Percentiles rank a stretch among this genome's conserved stretches.
These are phyloP conservation scores for Drosophila longiperda DNA, from an alignment of 2,888 invertebrate species.

Conservation along the genomic window DNA sequence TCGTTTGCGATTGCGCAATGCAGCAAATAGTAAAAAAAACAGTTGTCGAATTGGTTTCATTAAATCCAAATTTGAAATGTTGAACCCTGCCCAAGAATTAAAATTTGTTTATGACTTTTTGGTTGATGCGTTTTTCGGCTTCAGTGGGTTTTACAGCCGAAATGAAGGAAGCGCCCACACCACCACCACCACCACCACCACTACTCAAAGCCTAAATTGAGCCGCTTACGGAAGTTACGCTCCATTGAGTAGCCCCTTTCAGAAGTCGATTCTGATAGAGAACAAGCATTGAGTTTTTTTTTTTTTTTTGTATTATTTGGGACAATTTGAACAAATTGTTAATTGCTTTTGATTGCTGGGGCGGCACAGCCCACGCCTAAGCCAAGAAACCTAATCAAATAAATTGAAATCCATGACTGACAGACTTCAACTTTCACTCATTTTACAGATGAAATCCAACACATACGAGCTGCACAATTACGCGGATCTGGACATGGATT, in stretches of 20 bases:
- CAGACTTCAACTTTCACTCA: slow-evolving; percentile 40
- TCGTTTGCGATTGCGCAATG: slow-evolving; percentile 49
- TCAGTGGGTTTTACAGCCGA: slow-evolving; percentile 67
- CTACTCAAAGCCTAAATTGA: slow-evolving; percentile 57
- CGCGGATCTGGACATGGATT: slow-evolving; percentile 64
- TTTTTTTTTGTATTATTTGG: slow-evolving; percentile 35
- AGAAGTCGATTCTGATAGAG: slow-evolving; percentile 33
- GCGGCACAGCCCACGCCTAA: slow-evolving; percentile 57
- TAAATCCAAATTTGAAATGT: slow-evolving; percentile 43
- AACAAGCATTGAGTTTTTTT: slow-evolving; percentile 8
- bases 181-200: slow-evolving; percentile 28
- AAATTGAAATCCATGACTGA: slow-evolving; percentile 25
- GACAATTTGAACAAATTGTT: slow-evolving; percentile 67
- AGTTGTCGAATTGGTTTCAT: slow-evolving; percentile 30
- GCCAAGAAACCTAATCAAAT: slow-evolving; percentile 20
- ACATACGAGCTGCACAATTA: slow-evolving; percentile 77
- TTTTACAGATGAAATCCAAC: slow-evolving; percentile 73
- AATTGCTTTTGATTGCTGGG: slow-evolving; percentile 68
- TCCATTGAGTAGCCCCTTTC: slow-evolving; percentile 46
- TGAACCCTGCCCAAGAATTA: slow-evolving; percentile 47
- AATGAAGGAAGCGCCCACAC: slow-evolving; percentile 60
- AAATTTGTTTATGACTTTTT: slow-evolving; percentile 63
- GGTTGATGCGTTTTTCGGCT: slow-evolving; percentile 74
- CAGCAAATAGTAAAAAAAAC: slow-evolving; percentile 6
- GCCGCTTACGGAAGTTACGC: slow-evolving; percentile 72